A percentile compares a stretch with the other conserved stretches of the same genome.
Evolutionary conservation across 2,797 vertebrate species (phyloP).

Genomic region (Leptodactylus fallax): DNA sequence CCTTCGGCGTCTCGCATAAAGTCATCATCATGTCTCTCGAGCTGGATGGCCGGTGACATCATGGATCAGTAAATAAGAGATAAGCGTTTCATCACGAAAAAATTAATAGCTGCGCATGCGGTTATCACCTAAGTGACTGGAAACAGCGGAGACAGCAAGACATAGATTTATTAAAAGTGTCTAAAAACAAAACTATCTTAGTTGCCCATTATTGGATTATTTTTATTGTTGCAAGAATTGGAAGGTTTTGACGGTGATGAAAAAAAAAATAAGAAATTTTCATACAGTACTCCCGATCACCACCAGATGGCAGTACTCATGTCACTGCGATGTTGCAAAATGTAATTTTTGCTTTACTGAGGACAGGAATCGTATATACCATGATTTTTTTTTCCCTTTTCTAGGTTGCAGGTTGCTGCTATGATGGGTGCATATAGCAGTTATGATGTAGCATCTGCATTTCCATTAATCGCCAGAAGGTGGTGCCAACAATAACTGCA

Average conservation of each 20-base stretch:
- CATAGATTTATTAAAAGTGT: no score
- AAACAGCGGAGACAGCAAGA: background rate
- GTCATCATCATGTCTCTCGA: background rate
- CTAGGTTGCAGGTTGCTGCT: background rate
- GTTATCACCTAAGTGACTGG: conserved; percentile 17
- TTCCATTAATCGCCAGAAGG: background rate
- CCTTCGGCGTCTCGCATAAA: background rate
- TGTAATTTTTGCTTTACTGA: background rate
- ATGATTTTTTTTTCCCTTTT: background rate
- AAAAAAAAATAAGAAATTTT: background rate
- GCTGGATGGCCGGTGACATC: background rate
- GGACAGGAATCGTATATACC: background rate
- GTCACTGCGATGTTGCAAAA: no score
- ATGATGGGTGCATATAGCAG: background rate
- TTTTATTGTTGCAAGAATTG: background rate
- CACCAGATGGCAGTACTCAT: background rate
- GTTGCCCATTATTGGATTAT: background rate
- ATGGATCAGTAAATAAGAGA: background rate
- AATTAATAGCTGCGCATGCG: conserved; percentile 28
- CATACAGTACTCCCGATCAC: background rate
- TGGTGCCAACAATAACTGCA: background rate
- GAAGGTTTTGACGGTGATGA: background rate
- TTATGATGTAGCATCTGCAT: background rate
- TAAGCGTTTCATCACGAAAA: conserved; percentile 24
- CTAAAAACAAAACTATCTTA: no score